Base-by-base conservation (phyloP, 30 jellyfish, hydroid and myxozoan species). In the Hydractinia echinata region DNA sequence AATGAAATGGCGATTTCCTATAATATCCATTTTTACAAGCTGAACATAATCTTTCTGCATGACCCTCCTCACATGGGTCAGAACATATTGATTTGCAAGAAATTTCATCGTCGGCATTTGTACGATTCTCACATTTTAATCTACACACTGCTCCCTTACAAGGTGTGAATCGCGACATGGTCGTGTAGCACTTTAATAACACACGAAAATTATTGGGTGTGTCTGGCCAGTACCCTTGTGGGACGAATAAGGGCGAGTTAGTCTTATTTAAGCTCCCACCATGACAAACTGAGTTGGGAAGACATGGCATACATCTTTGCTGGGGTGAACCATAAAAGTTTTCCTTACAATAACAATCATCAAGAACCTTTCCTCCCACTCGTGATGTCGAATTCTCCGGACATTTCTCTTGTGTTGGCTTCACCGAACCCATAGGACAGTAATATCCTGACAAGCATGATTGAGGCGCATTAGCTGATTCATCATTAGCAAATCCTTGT, bases 381-480 rank as follows among this genome's bases (percentile, higher is more conserved):
- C 84, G 90, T 4, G 99, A 87, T 20, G 97, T 95, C 13, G 99
- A 82, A 74, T 95, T 88, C 30, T 88, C 96, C 14, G 99, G 96
- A 81, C 99, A 95, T 51, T 83, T 80, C 74, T 83, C 97, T 66
- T 95, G 99, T 13, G 99, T 95, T 66, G 99, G 99, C 85, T 94
- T 88, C 15, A 89, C 97, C n/a, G 99, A 95, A 6, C 99, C 99
- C 55, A 62, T 85, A 10, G 99, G 99, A 76, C 99, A 95, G 79
- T 79, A 95, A 76, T 69, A 95, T 30, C 99, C 99, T 5, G 95
- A 80, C 7, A 95, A 67, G 56, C 99, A 95, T 4, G 97, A 86
- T 86, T 95, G 97, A 1, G 99, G 99, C 18, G 97, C 96, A 66
- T 95, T 95, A 4, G 96, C 96, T 68, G 95, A 92, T 80, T 86